Percentiles rank a stretch among this genome's conserved stretches.
phyloP scores from a whole-genome alignment of 2,888 invertebrate genomes.

The Drosophila picticornis region DNA sequence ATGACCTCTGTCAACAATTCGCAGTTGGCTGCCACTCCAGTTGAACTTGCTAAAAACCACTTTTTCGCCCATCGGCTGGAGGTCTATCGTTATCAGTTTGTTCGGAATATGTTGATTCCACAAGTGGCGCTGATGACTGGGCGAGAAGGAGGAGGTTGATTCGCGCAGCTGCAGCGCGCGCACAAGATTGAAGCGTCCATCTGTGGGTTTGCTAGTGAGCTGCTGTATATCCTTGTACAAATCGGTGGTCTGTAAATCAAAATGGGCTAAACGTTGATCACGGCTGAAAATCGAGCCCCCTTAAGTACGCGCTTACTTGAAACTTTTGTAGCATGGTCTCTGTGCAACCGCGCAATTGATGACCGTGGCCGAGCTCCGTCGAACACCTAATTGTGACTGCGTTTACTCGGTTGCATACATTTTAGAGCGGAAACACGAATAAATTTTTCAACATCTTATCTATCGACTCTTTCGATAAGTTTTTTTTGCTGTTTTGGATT shows the following conservation, averaged over 20 bases:
- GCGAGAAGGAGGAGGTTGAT: neutral
- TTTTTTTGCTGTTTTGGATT: no score
- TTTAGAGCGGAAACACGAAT: no score
- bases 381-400: no score
- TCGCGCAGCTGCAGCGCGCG: neutral
- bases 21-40: neutral
- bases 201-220: neutral
- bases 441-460: no score
- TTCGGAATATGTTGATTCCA: neutral
- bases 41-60: rapidly evolving
- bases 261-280: neutral
- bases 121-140: neutral
- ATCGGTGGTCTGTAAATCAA: neutral
- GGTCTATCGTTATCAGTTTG: rapidly evolving
- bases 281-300: neutral
- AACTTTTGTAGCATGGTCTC: neutral
- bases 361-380: neutral
- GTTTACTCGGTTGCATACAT: no score
- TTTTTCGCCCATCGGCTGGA: rapidly evolving
- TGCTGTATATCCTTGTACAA: neutral
- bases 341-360: no score
- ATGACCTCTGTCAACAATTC: rapidly evolving
- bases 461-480: no score
- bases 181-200: neutral
- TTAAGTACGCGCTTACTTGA: neutral